Evolutionary conservation across 2,888 invertebrate genomes (phyloP), one percentile per base, ranked within the genome.

Genomic region (Melanostoma mellinum): DNA sequence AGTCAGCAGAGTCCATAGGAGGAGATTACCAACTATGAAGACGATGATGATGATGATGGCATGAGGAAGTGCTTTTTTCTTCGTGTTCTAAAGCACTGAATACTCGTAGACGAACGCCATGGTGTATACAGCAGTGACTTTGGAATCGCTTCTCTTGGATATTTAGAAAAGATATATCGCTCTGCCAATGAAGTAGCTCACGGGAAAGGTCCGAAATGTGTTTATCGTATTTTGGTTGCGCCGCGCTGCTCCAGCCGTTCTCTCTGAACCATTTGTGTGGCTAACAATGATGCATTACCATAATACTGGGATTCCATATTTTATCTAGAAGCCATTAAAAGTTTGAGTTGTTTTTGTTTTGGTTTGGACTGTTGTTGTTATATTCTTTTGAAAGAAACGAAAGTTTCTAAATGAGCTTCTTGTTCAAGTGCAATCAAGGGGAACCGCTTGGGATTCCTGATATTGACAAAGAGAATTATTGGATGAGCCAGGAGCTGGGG

Each of bases 241-340:
- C 52, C 35, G 35, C 6, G 35, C 2, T 40, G n/a, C 10, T 30
- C 30, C 40, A 4, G 63, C 56, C 53, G 63, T 48, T 63, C 32
- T n/a, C 32, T 33, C 5, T 10, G 3, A 56, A 67, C 20, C 65
- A 55, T 48, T 44, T 63, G 10, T 61, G 52, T 30, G 58, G 65
- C 42, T 65, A 74, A 74, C 78, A 79, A 84, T 84, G 84, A 84
- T 84, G 60, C 71, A 84, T 84, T 84, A 84, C 74, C 78, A 79
- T 84, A 71, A 79, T 71, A 53, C 38, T 67, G 69, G 55, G 78
- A 84, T 74, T 84, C 69, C 74, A 84, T 84, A 84, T 75, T 84
- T 84, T 79, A 79, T 79, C 79, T 63, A 48, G 65, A 61, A 84
- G 69, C 69, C 71, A 78, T 63, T 65, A 65, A 60, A 58, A 65